Evolutionary conservation across 2,797 vertebrate species (phyloP).

Genomic region (Lerista edwardsae): DNA sequence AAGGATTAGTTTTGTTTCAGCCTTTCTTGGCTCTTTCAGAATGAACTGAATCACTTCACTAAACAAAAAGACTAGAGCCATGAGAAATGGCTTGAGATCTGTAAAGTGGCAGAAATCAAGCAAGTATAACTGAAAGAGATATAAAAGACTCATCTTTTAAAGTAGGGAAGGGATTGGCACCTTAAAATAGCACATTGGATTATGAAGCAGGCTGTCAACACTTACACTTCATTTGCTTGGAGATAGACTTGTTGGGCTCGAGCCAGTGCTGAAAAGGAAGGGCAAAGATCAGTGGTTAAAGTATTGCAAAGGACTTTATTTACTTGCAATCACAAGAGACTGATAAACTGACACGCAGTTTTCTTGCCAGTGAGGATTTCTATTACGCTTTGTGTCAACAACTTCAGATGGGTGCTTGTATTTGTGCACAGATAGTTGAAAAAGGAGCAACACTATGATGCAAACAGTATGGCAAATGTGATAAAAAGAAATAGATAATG

Average conservation of each 20-base stretch:
- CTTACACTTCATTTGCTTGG: slow-evolving; percentile 99
- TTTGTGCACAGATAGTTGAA: background rate
- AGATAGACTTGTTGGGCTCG: slow-evolving; percentile 93
- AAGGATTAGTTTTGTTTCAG: background rate
- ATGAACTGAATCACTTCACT: background rate
- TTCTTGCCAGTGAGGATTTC: slow-evolving; percentile 31
- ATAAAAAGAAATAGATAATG: background rate
- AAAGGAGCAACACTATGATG: background rate
- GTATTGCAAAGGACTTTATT: background rate
- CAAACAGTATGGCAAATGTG: background rate
- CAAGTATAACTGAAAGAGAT: background rate
- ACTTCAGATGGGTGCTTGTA: background rate
- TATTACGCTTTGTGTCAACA: background rate
- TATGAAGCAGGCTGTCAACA: slow-evolving; percentile 59
- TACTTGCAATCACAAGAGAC: slow-evolving; percentile 32
- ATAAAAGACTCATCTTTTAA: background rate
- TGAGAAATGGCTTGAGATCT: background rate
- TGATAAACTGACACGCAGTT: slow-evolving; percentile 10
- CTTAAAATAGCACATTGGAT: slow-evolving; percentile 31
- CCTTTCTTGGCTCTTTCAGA: background rate
- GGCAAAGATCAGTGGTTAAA: slow-evolving; percentile 62
- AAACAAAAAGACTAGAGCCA: background rate
- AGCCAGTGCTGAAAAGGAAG: slow-evolving; percentile 91
- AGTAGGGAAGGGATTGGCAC: background rate
- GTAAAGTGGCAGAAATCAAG: background rate